A percentile compares a stretch with the other conserved stretches of the same genome.
phyloP scores from a whole-genome alignment of 2,113 vertebrate species.

The Arothron firmamentum region DNA sequence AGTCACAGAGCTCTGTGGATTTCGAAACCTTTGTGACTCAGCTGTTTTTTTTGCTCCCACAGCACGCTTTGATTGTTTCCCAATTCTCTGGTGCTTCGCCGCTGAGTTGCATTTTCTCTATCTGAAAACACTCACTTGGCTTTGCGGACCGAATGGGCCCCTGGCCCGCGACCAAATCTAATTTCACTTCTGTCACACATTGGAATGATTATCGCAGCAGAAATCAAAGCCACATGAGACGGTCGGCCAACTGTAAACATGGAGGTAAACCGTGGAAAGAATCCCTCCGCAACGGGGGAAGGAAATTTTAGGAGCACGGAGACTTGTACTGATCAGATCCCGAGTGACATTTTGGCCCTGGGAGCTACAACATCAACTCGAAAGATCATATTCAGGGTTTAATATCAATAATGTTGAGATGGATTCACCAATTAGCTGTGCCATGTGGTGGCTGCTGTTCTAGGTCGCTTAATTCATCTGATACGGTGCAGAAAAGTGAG shows the following conservation, averaged over 20 bases:
- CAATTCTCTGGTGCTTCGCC: constrained; percentile 20
- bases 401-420: not conserved
- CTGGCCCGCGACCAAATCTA: constrained; percentile 38
- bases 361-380: not conserved
- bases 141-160: constrained; percentile 25
- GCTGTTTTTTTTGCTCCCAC: constrained; percentile 24
- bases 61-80: constrained; percentile 18
- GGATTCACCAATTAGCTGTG: not conserved
- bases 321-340: constrained; percentile 4
- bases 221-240: constrained; percentile 45
- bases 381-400: not conserved
- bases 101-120: constrained; percentile 1
- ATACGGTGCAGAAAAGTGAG: not conserved
- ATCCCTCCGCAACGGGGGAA: constrained; percentile 5
- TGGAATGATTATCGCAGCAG: constrained; percentile 59
- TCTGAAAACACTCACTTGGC: constrained; percentile 33
- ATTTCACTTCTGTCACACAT: constrained; percentile 52
- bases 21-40: constrained; percentile 17
- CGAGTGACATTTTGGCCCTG: not conserved
- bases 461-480: too few relatives aligned
- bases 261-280: constrained; percentile 44
- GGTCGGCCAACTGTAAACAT: constrained; percentile 46
- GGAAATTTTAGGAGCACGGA: not conserved
- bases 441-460: not conserved
- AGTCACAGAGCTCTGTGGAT: constrained; percentile 11